Conservation (phyloP, 2,888 invertebrate species). For the Orchesellides sinensis region DNA sequence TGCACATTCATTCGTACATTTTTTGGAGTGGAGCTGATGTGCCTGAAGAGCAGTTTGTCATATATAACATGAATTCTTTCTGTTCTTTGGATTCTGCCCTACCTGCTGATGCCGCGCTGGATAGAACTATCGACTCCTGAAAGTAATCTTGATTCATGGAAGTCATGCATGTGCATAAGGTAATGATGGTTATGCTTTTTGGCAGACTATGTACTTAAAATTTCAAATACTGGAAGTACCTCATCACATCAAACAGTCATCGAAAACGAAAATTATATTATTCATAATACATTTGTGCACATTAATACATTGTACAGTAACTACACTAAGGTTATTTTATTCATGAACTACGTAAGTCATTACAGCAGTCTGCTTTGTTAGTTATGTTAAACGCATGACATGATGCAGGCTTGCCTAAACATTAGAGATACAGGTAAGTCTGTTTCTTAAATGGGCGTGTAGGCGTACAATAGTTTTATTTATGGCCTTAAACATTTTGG, state of each 20-base stretch:
- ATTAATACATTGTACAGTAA: too few relatives aligned
- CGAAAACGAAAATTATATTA: too few relatives aligned
- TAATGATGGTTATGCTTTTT: constrained; percentile 33
- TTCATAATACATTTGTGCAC: too few relatives aligned
- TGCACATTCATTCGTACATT: constrained; percentile 55
- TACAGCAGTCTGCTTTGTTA: too few relatives aligned
- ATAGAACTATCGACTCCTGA: too few relatives aligned
- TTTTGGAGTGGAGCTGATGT: too few relatives aligned
- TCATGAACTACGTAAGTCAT: too few relatives aligned
- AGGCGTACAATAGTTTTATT: constrained; percentile 48
- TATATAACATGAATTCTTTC: too few relatives aligned
- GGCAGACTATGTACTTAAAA: constrained; percentile 32
- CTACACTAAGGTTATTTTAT: not conserved
- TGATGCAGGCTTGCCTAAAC: not conserved
- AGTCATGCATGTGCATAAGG: constrained; percentile 32
- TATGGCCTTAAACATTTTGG: constrained; percentile 15
- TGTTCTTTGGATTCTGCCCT: too few relatives aligned
- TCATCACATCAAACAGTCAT: not conserved
- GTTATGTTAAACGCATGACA: too few relatives aligned
- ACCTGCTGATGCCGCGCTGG: not conserved
- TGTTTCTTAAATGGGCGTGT: constrained; percentile 43
- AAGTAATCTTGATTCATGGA: constrained; percentile 39
- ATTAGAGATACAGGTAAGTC: not conserved
- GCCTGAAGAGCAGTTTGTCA: too few relatives aligned
- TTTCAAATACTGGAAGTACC: not conserved